These are phyloP conservation scores for Helleia helle DNA, from an alignment of 2,888 invertebrate species.

Conservation along the genomic window DNA sequence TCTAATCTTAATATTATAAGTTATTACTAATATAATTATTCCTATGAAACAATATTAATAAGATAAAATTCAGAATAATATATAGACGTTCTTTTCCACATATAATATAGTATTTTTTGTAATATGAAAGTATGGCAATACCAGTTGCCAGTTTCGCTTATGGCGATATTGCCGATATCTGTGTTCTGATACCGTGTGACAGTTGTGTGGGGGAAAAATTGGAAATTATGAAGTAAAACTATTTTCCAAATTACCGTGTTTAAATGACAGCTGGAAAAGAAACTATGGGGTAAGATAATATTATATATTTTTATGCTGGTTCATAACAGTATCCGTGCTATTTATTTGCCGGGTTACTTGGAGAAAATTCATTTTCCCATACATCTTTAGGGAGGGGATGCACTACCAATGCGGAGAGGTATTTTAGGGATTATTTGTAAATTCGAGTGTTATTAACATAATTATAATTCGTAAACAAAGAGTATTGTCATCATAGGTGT, in stretches of 20 bases:
- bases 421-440: slow-evolving; percentile 44
- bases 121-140: slow-evolving; percentile 10
- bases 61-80: too few species aligned
- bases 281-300: slow-evolving; percentile 83
- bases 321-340: slow-evolving; percentile 17
- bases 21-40: too few species aligned
- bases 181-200: slow-evolving; percentile 25
- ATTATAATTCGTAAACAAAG: background rate
- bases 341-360: slow-evolving; percentile 8
- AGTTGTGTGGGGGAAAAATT: slow-evolving; percentile 27
- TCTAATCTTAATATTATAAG: too few species aligned
- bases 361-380: slow-evolving; percentile 37
- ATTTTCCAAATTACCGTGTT: slow-evolving; percentile 55
- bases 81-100: too few species aligned
- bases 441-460: background rate
- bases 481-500: background rate
- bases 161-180: background rate
- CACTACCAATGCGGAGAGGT: slow-evolving; percentile 64
- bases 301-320: background rate
- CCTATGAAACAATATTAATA: too few species aligned
- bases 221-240: slow-evolving; percentile 32
- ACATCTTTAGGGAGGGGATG: slow-evolving; percentile 68
- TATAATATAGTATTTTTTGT: too few species aligned
- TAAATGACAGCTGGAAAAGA: slow-evolving; percentile 88
- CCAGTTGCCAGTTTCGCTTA: background rate